phyloP scores from a whole-genome alignment of 2,113 vertebrate species.

The Panthera tigris region DNA sequence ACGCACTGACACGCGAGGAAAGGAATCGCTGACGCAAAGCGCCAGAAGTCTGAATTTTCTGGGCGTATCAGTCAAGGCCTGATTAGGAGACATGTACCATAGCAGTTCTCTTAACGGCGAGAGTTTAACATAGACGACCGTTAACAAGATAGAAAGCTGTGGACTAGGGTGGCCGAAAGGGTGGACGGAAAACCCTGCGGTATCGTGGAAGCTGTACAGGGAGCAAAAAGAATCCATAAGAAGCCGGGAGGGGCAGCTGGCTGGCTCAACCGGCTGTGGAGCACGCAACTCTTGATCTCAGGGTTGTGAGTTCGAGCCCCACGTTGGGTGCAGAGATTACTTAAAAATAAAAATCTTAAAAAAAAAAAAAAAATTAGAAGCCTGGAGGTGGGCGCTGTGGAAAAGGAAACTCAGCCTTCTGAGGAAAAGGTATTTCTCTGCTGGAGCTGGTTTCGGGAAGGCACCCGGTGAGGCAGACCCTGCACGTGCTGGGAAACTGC shows the following conservation, averaged over 20 bases:
- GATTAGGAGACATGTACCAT: neutral
- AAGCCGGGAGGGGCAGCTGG: neutral
- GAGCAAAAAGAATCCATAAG: neutral
- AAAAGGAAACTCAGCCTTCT: neutral
- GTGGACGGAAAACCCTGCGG: neutral
- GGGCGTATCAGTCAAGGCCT: neutral
- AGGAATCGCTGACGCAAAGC: neutral
- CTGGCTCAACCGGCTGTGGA: accelerated
- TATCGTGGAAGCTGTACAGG: neutral
- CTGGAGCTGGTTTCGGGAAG: neutral
- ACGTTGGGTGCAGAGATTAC: neutral
- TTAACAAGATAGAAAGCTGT: neutral
- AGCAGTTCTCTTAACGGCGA: neutral
- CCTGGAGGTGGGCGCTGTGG: neutral
- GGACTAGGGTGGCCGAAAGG: neutral
- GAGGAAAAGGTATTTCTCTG: neutral
- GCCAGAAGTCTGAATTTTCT: neutral
- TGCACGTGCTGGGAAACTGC: neutral
- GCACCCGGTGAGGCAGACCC: neutral
- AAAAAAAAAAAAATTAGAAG: neutral
- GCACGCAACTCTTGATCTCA: accelerated
- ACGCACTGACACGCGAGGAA: neutral
- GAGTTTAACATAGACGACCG: neutral
- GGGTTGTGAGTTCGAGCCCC: neutral
- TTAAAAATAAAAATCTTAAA: neutral